Conservation (phyloP, 2,797 vertebrate species). For the Triplophysa bombifrons region DNA sequence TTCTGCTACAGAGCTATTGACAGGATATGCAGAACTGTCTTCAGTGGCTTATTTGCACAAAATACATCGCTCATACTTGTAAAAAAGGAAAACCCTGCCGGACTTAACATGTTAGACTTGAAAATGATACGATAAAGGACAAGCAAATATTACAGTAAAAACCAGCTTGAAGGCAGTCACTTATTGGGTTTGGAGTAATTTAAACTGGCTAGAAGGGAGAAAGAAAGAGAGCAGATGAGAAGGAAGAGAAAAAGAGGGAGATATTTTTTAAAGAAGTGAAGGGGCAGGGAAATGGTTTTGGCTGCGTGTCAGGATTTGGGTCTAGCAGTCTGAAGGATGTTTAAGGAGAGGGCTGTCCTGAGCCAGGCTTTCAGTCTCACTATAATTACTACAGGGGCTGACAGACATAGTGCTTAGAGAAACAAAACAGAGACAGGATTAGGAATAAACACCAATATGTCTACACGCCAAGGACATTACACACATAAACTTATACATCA, state of each 20-base stretch:
- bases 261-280: constrained; percentile 40
- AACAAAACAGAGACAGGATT: constrained; percentile 81
- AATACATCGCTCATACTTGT: constrained; percentile 34
- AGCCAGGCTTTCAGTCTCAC: constrained; percentile 78
- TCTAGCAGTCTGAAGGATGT: constrained; percentile 74
- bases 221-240: constrained; percentile 13
- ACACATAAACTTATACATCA: constrained; percentile 48
- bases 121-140: constrained; percentile 38
- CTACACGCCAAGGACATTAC: constrained; percentile 50
- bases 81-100: constrained; percentile 4
- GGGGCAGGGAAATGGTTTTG: constrained; percentile 68
- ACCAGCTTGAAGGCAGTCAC: constrained; percentile 18
- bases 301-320: constrained; percentile 72
- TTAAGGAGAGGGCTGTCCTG: constrained; percentile 77
- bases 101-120: constrained; percentile 27
- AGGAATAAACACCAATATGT: constrained; percentile 77
- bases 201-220: constrained; percentile 39
- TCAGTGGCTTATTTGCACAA: constrained; percentile 34
- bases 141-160: constrained; percentile 35
- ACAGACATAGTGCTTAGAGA: constrained; percentile 83
- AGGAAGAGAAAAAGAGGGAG: constrained; percentile 13
- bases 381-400: constrained; percentile 82
- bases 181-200: constrained; percentile 34
- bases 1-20: constrained; percentile 47
- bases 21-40: constrained; percentile 38